Conservation (phyloP, 2,888 invertebrate species). For the Lasioglossum marginatum region DNA sequence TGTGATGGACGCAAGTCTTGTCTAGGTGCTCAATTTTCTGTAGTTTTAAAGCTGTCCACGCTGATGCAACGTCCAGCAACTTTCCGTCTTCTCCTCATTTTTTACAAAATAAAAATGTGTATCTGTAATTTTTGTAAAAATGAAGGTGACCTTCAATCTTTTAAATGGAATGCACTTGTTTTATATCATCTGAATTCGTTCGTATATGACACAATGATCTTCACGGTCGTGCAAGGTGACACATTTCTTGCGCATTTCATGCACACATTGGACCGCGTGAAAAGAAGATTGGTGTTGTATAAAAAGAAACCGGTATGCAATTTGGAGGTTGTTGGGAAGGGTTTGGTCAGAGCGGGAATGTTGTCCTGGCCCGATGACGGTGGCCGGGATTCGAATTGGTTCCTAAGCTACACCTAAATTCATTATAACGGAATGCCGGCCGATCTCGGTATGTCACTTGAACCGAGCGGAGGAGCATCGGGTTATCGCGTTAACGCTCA, state of each 20-base stretch:
- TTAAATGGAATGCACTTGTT: too few relatives aligned
- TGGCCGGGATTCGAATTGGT: not conserved
- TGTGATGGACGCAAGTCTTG: not conserved
- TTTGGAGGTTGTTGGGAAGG: constrained; percentile 50
- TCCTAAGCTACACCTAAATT: constrained; percentile 61
- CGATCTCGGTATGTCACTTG: constrained; percentile 66
- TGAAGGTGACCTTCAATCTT: too few relatives aligned
- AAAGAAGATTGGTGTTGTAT: too few relatives aligned
- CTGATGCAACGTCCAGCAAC: not conserved
- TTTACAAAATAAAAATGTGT: too few relatives aligned
- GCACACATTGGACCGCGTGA: too few relatives aligned
- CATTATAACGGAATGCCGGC: constrained; percentile 68
- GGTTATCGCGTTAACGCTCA: constrained; percentile 73
- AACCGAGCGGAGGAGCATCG: constrained; percentile 61
- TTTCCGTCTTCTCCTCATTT: not conserved
- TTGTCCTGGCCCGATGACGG: not conserved
- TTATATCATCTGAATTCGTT: too few relatives aligned
- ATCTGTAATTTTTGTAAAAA: too few relatives aligned
- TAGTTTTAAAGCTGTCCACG: not conserved
- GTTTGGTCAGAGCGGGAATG: constrained; percentile 40
- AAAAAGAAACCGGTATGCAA: constrained; percentile 38
- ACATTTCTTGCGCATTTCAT: too few relatives aligned
- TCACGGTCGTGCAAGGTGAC: too few relatives aligned
- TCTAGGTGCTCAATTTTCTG: not conserved
- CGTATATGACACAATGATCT: too few relatives aligned